Evolutionary conservation across 2,113 vertebrate species (phyloP).

Genomic region (Hyperoodon ampullatus): DNA sequence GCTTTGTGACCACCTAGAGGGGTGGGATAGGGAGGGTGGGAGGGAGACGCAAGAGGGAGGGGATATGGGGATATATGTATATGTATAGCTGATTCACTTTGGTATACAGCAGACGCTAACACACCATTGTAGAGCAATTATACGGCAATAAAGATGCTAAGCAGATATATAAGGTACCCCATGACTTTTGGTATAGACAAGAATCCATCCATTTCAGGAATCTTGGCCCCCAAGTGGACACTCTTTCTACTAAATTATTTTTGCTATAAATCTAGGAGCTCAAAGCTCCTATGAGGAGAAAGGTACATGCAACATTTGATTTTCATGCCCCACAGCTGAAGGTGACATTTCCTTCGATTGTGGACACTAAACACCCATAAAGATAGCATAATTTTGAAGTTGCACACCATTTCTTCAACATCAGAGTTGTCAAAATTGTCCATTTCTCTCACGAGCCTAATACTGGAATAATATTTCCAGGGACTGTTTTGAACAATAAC

Average conservation of each 20-base stretch:
- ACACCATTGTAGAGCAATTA: too few species aligned
- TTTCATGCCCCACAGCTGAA: rapidly evolving
- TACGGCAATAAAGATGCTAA: too few species aligned
- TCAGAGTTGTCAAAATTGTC: neutral
- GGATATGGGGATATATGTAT: too few species aligned
- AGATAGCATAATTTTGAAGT: neutral
- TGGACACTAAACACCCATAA: rapidly evolving
- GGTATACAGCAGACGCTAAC: too few species aligned
- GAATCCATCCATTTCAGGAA: neutral
- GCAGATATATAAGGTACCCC: too few species aligned
- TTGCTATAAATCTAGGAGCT: too few species aligned
- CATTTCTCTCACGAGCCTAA: too few species aligned
- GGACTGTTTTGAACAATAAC: neutral
- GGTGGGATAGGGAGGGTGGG: too few species aligned
- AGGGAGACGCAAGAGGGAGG: too few species aligned
- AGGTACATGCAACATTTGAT: neutral
- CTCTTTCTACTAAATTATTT: neutral
- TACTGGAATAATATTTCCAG: too few species aligned
- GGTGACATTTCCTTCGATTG: neutral
- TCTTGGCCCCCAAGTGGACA: neutral
- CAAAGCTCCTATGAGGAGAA: neutral
- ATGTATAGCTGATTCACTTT: too few species aligned
- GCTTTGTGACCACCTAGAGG: too few species aligned
- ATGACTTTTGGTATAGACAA: rapidly evolving
- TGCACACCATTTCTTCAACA: neutral